phyloP scores from a whole-genome alignment of 1,140 invertebrate genomes.

The Cylas formicarius region DNA sequence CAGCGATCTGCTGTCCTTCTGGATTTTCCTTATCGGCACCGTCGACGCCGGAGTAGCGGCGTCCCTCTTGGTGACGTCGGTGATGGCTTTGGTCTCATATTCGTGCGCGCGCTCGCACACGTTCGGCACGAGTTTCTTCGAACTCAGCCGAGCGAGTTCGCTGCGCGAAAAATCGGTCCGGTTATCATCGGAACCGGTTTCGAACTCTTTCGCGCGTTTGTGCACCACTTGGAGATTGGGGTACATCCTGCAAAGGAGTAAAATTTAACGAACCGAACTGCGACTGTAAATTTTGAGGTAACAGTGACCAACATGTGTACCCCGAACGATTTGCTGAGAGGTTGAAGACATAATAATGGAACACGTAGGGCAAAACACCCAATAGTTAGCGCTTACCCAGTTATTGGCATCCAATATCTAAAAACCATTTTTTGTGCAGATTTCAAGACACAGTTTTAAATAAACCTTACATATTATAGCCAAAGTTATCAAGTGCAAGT shows the following conservation, averaged over 20 bases:
- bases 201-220: slow-evolving; percentile 65
- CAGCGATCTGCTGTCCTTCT: slow-evolving; percentile 43
- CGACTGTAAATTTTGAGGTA: too few species aligned
- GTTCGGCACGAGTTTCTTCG: slow-evolving; percentile 63
- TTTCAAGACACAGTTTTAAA: too few species aligned
- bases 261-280: too few species aligned
- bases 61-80: slow-evolving; percentile 32
- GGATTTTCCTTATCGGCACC: slow-evolving; percentile 28
- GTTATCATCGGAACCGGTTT: slow-evolving; percentile 54
- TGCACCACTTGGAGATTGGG: slow-evolving; percentile 59
- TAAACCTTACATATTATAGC: too few species aligned
- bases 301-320: too few species aligned
- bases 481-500: too few species aligned
- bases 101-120: slow-evolving; percentile 66
- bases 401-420: too few species aligned
- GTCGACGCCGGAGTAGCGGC: slow-evolving; percentile 6
- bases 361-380: too few species aligned
- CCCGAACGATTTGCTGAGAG: too few species aligned
- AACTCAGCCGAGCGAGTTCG: slow-evolving; percentile 62
- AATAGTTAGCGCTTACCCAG: too few species aligned
- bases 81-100: slow-evolving; percentile 57
- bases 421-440: too few species aligned
- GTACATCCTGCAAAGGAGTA: slow-evolving; percentile 44
- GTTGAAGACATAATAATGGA: too few species aligned
- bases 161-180: slow-evolving; percentile 63